A percentile compares a stretch with the other conserved stretches of the same genome.
phyloP scores from a whole-genome alignment of 1,140 invertebrate species.

The Papilio xuthus region DNA sequence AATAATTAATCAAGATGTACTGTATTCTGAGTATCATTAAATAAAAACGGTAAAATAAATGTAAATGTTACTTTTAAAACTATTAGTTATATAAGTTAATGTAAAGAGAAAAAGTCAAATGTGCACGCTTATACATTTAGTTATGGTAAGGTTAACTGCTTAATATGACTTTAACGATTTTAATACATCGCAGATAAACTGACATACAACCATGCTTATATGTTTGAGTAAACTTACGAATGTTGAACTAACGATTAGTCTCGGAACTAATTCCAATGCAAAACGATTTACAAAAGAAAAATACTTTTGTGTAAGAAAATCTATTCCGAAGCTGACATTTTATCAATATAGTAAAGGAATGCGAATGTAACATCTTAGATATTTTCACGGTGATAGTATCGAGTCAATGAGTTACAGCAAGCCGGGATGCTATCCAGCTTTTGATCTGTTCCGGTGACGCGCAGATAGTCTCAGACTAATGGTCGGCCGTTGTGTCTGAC shows the following conservation, averaged over 20 bases:
- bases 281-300: slow-evolving; percentile 23
- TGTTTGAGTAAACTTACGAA: background rate
- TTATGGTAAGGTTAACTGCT: too few relatives aligned
- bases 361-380: slow-evolving; percentile 31
- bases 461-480: slow-evolving; percentile 67
- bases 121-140: too few relatives aligned
- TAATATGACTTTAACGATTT: too few relatives aligned
- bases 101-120: too few relatives aligned
- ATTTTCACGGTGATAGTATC: slow-evolving; percentile 43
- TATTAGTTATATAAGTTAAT: too few relatives aligned
- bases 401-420: slow-evolving; percentile 43
- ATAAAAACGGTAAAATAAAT: background rate
- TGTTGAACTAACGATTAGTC: background rate
- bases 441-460: slow-evolving; percentile 53
- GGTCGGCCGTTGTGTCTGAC: slow-evolving; percentile 53
- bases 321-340: slow-evolving; percentile 20
- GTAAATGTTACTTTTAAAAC: background rate
- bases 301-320: slow-evolving; percentile 12
- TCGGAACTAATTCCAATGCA: background rate
- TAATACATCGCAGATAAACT: background rate
- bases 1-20: slow-evolving; percentile 17
- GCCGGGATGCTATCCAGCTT: slow-evolving; percentile 45
- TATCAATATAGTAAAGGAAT: slow-evolving; percentile 4
- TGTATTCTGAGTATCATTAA: background rate
- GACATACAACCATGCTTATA: background rate